Conservation (phyloP, 2,888 invertebrate genomes). For the Lymantria dispar region DNA sequence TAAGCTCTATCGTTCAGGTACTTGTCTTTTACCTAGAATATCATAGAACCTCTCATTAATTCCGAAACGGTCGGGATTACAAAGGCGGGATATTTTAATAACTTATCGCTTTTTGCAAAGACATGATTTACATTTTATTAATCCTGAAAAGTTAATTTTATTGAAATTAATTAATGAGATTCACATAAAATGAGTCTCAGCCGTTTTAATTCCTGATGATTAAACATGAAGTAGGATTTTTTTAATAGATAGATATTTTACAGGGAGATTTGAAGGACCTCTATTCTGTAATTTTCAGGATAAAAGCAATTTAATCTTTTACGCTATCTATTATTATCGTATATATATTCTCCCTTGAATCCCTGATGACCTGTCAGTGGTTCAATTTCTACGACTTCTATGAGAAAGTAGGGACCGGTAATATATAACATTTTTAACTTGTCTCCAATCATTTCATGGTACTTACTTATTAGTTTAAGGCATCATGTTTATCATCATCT, state of each 20-base stretch:
- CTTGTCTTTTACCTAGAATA: too few species aligned
- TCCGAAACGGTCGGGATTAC: not conserved
- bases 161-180: conserved; percentile 53
- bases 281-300: not conserved
- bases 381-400: too few species aligned
- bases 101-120: conserved; percentile 28
- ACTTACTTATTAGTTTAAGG: too few species aligned
- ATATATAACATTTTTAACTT: too few species aligned
- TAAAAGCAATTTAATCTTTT: too few species aligned
- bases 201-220: conserved; percentile 22
- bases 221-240: conserved; percentile 8
- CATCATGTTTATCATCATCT: too few species aligned
- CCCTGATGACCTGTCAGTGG: too few species aligned
- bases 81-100: conserved; percentile 22
- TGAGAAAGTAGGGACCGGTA: too few species aligned
- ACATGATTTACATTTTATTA: conserved; percentile 67
- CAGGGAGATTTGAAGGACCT: not conserved
- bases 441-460: too few species aligned
- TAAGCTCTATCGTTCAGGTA: too few species aligned
- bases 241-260: not conserved
- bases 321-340: too few species aligned
- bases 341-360: too few species aligned
- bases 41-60: not conserved
- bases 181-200: conserved; percentile 20
- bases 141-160: conserved; percentile 56